Evolutionary conservation across 2,797 vertebrate genomes (phyloP), one percentile per base, ranked within the genome.

Genomic region (Acanthurus leucopareius): DNA sequence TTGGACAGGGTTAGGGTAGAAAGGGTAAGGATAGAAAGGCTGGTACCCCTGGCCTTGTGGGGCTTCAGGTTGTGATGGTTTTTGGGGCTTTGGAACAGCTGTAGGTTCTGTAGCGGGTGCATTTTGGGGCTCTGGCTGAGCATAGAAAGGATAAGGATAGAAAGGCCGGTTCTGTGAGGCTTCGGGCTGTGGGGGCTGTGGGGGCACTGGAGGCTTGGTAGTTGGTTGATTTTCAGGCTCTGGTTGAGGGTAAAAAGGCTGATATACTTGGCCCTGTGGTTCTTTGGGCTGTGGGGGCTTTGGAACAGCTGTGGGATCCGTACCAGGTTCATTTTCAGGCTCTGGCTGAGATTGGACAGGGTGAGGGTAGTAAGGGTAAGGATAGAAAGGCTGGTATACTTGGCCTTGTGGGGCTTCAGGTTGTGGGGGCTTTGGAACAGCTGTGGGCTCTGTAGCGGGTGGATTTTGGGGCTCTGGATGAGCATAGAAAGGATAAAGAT

Each of bases 131-230:
- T 6, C 2, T 73, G 53, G 64, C 8, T 40, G 16, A 3, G 42
- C 57, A 16, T 82, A 57, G 32, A 69, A 10, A 40, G 40, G 40
- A 10, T 40, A 47, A 3, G 32, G 66, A 16, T 82, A 57, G n/a
- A 69, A 47, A 10, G 32, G 28, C 1, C 42, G 42, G 10, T 75
- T 45, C 1, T 44, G 10, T 22, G 67, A 13, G 3, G 4, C 3
- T 35, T 65, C 64, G 10, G 62, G 72, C 2, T 69, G 38, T 2
- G 40, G 1, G 1, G 10, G 40, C 40, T 40, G 40, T 40, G 40
- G 40, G 28, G 3, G 48, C 53, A 51, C 17, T 0, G 16, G 65
- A 0, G 35, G 54, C 28, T 71, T 63, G 25, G 4, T 1, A 47
- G n/a, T 2, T 42, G 53, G n/a, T 15, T 0, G 10, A 22, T 0